These are phyloP conservation scores for Kradibia gibbosae DNA, from an alignment of 1,140 invertebrate species.

Conservation along the genomic window DNA sequence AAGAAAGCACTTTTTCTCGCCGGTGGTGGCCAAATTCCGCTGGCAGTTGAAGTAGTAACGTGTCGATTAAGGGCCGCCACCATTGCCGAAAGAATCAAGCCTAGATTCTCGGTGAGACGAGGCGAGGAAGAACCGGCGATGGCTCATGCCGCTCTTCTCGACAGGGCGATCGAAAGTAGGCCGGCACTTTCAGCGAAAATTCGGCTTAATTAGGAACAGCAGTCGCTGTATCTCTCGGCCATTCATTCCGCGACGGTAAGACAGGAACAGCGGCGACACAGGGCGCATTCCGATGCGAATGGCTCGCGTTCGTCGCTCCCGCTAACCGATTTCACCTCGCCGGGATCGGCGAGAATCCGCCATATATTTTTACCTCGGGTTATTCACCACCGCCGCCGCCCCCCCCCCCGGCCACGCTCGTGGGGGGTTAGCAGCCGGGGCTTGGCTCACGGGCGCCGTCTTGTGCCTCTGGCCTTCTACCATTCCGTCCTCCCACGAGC, in stretches of 20 bases:
- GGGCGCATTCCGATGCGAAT: conserved; percentile 67
- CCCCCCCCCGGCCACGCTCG: too few species aligned
- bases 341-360: conserved; percentile 49
- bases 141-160: neutral
- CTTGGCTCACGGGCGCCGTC: too few species aligned
- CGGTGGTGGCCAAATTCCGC: conserved; percentile 33
- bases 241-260: conserved; percentile 68
- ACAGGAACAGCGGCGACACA: conserved; percentile 58
- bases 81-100: conserved; percentile 21
- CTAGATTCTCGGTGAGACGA: conserved; percentile 19
- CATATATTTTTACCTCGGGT: conserved; percentile 71
- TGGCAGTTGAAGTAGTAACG: neutral
- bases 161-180: conserved; percentile 58
- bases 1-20: conserved; percentile 28
- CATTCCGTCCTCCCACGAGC: too few species aligned
- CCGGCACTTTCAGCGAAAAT: conserved; percentile 65
- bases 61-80: neutral
- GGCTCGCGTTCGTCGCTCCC: conserved; percentile 51
- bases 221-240: conserved; percentile 67
- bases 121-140: neutral
- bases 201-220: conserved; percentile 66
- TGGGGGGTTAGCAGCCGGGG: too few species aligned
- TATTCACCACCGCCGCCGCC: conserved; percentile 68
- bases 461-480: too few species aligned
- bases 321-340: conserved; percentile 49